Evolutionary conservation across 1,140 invertebrate genomes (phyloP).

Genomic region (Trachymyrmex septentrionalis): DNA sequence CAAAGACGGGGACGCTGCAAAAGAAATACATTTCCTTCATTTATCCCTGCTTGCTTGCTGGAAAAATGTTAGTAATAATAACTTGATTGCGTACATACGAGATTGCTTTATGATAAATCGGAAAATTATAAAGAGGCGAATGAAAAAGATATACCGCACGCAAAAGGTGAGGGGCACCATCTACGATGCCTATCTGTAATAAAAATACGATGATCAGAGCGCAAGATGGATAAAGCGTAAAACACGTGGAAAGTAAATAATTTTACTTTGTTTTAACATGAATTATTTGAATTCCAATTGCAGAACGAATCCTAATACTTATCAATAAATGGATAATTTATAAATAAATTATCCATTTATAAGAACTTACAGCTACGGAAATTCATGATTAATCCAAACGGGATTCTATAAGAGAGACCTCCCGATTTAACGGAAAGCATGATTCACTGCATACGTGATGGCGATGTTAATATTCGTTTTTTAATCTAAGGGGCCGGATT

Average conservation of each 20-base stretch:
- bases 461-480: conserved; percentile 33
- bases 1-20: conserved; percentile 74
- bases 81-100: background rate
- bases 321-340: conserved; percentile 15
- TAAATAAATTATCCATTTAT: no score
- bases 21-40: conserved; percentile 46
- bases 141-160: background rate
- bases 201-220: background rate
- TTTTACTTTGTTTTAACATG: background rate
- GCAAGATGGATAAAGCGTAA: background rate
- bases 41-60: background rate
- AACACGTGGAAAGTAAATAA: background rate
- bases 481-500: background rate
- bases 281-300: background rate
- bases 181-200: background rate
- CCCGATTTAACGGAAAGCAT: conserved; percentile 23
- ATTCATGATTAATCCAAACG: conserved; percentile 4
- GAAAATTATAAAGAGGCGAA: background rate
- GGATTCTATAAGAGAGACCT: background rate
- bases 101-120: conserved; percentile 23
- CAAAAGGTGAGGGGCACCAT: conserved; percentile 2
- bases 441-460: background rate
- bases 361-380: background rate
- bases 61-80: conserved; percentile 8
- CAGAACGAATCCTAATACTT: background rate